These are phyloP conservation scores for Marmota monax DNA, from an alignment of 2,113 vertebrate genomes.

Conservation along the genomic window DNA sequence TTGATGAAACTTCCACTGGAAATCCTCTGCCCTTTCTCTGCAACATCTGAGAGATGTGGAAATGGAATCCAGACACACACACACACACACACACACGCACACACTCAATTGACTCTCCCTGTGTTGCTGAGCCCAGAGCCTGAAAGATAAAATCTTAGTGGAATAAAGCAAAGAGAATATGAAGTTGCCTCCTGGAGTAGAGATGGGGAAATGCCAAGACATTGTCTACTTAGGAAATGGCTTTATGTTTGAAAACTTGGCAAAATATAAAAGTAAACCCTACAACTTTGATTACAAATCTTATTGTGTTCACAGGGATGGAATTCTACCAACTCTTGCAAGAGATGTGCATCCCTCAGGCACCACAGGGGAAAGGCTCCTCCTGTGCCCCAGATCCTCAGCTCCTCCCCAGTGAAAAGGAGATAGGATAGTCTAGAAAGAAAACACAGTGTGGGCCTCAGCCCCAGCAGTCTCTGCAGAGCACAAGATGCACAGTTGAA, in stretches of 20 bases:
- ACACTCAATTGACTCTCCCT: neutral
- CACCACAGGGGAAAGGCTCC: neutral
- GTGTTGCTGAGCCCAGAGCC: neutral
- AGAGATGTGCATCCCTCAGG: neutral
- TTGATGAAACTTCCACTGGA: neutral
- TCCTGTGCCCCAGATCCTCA: neutral
- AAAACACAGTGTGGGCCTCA: neutral
- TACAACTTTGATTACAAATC: constrained; percentile 23
- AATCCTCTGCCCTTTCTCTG: neutral
- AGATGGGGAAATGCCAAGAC: neutral
- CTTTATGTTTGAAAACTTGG: neutral
- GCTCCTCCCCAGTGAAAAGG: neutral
- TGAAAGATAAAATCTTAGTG: neutral
- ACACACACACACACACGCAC: neutral
- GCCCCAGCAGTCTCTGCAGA: neutral
- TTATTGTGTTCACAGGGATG: neutral
- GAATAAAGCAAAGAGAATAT: neutral
- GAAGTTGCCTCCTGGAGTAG: neutral
- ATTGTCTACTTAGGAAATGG: constrained; percentile 22
- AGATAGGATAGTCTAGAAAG: neutral
- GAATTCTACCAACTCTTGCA: neutral
- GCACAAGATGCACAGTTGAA: neutral
- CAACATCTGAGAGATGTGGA: neutral
- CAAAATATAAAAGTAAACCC: constrained; percentile 51
- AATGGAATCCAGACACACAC: neutral